phyloP scores from a whole-genome alignment of 2,113 vertebrate species.

The Opisthocomus hoazin region DNA sequence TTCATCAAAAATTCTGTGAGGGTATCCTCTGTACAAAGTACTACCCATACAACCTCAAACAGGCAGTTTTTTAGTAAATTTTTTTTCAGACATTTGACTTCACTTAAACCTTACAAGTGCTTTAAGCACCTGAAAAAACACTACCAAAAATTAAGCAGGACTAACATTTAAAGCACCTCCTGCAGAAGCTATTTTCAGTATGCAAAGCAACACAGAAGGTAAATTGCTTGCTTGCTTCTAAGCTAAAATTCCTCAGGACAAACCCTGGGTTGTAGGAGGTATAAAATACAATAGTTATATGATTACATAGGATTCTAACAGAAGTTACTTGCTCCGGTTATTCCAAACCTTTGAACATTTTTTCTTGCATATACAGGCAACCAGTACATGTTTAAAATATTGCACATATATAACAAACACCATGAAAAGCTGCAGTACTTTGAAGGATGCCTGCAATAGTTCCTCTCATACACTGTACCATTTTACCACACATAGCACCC shows the following conservation, averaged over 20 bases:
- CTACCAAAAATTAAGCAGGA: background rate
- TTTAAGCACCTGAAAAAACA: background rate
- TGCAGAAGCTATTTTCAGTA: background rate
- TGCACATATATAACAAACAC: background rate
- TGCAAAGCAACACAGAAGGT: background rate
- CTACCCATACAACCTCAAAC: fast-evolving
- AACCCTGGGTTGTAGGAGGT: background rate
- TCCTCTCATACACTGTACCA: background rate
- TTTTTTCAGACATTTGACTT: too few species aligned
- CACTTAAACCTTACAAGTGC: background rate
- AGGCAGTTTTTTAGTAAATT: background rate
- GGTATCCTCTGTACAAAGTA: background rate
- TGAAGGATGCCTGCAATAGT: background rate
- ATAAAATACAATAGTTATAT: background rate
- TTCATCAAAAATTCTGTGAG: fast-evolving
- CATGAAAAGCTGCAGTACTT: background rate
- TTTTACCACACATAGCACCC: background rate
- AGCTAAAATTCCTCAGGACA: background rate
- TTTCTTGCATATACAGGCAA: background rate
- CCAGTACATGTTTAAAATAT: background rate
- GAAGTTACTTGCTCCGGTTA: background rate
- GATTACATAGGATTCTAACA: background rate
- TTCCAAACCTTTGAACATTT: background rate
- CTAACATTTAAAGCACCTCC: background rate
- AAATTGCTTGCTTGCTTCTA: background rate